phyloP scores from a whole-genome alignment of 1,140 invertebrate genomes.

The Drosophila rhopaloa region DNA sequence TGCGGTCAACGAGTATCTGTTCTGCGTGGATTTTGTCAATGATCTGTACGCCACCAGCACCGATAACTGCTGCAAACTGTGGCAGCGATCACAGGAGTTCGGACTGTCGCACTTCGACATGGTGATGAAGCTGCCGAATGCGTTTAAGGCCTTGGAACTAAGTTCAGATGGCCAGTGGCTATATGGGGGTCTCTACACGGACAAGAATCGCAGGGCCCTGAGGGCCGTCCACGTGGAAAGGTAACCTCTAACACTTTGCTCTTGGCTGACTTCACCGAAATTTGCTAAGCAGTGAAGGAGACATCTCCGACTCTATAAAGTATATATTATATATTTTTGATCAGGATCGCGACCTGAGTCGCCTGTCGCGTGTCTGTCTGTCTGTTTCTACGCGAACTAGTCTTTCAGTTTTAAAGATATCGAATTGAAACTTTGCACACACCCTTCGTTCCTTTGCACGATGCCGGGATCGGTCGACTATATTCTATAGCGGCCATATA shows the following conservation, averaged over 20 bases:
- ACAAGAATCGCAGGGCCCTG: constrained; percentile 48
- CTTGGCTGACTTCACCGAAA: neutral
- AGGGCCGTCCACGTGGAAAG: constrained; percentile 73
- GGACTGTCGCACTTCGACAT: constrained; percentile 70
- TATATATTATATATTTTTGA: too few species aligned
- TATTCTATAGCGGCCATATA: too few species aligned
- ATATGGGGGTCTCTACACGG: constrained; percentile 70
- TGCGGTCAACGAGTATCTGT: constrained; percentile 62
- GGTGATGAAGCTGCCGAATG: constrained; percentile 34
- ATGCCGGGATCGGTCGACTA: too few species aligned
- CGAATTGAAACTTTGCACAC: too few species aligned
- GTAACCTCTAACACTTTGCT: constrained; percentile 26
- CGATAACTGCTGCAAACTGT: constrained; percentile 63
- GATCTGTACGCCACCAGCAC: constrained; percentile 70
- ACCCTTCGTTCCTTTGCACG: too few species aligned
- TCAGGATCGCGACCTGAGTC: too few species aligned
- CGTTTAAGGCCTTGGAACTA: constrained; percentile 68
- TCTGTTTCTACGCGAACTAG: too few species aligned
- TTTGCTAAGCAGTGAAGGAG: neutral
- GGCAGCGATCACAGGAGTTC: constrained; percentile 70
- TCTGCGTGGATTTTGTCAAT: constrained; percentile 69
- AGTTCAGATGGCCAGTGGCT: constrained; percentile 63
- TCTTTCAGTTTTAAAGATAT: too few species aligned
- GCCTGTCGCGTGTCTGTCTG: too few species aligned
- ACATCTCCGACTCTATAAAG: too few species aligned